A percentile compares a stretch with the other conserved stretches of the same genome.
These are phyloP conservation scores for Notarius lentiginosus DNA, from an alignment of 2,113 vertebrate genomes.

Conservation along the genomic window DNA sequence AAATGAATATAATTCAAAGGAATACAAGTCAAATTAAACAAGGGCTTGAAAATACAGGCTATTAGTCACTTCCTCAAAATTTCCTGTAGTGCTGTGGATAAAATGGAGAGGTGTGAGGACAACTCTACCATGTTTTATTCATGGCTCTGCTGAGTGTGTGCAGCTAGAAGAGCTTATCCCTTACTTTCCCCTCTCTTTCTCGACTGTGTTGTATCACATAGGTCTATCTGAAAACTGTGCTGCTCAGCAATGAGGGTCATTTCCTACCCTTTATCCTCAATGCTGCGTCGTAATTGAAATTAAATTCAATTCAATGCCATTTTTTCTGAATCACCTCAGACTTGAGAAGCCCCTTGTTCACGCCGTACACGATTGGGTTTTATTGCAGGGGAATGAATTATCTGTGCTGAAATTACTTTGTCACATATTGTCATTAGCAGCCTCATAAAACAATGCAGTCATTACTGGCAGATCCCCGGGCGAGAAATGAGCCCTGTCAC, in stretches of 20 bases:
- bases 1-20: neutral
- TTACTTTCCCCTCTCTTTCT: too few species aligned
- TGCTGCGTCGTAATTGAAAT: slow-evolving; percentile 35
- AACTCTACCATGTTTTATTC: neutral
- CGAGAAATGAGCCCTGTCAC: slow-evolving; percentile 81
- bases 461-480: slow-evolving; percentile 77
- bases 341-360: slow-evolving; percentile 24
- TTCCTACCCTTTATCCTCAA: slow-evolving; percentile 13
- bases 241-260: neutral
- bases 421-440: slow-evolving; percentile 82
- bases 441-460: slow-evolving; percentile 90
- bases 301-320: slow-evolving; percentile 51
- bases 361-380: slow-evolving; percentile 72
- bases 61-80: neutral
- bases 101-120: neutral
- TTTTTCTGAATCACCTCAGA: slow-evolving; percentile 56
- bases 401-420: slow-evolving; percentile 79
- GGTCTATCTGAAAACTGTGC: neutral
- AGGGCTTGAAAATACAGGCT: neutral
- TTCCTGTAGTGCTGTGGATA: neutral
- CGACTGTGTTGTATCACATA: neutral
- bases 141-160: neutral
- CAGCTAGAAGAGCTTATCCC: neutral
- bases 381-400: slow-evolving; percentile 72
- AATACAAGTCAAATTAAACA: neutral